Conservation (phyloP, 2,797 vertebrate genomes). For the Phalanger gymnotis region DNA sequence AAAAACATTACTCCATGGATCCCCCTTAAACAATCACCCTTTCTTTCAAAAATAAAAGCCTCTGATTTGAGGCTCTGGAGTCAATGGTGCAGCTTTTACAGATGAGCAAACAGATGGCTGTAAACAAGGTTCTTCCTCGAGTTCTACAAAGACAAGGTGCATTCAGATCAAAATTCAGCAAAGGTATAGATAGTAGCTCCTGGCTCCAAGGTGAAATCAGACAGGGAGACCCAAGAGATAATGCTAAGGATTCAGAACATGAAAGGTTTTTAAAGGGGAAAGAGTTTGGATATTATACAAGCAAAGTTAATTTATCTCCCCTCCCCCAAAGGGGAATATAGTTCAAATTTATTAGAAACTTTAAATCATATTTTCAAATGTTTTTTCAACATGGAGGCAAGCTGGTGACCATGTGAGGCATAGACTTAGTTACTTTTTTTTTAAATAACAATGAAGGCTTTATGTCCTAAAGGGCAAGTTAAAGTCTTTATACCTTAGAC, state of each 20-base stretch:
- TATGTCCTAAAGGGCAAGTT: conserved; percentile 45
- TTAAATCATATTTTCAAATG: conserved; percentile 40
- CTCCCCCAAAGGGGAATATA: not conserved
- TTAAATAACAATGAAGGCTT: conserved; percentile 31
- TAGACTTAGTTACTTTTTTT: not conserved
- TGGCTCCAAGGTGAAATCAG: not conserved
- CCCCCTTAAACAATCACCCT: not conserved
- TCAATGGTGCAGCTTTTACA: not conserved
- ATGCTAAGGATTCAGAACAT: not conserved
- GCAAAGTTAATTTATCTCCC: not conserved
- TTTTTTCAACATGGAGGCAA: conserved; percentile 16
- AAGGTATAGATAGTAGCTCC: not conserved
- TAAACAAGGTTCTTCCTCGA: not conserved
- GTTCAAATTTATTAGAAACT: not conserved
- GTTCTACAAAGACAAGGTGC: not conserved
- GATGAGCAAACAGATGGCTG: not conserved
- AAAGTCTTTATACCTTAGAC: not conserved
- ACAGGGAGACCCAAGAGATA: not conserved
- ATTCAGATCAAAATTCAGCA: not conserved
- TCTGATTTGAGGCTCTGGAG: not conserved
- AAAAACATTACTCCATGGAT: not conserved
- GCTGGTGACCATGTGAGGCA: not conserved
- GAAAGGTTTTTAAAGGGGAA: not conserved
- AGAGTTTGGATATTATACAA: not conserved
- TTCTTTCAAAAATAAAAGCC: not conserved